phyloP scores from a whole-genome alignment of 2,113 vertebrate species.

The Fregata magnificens region DNA sequence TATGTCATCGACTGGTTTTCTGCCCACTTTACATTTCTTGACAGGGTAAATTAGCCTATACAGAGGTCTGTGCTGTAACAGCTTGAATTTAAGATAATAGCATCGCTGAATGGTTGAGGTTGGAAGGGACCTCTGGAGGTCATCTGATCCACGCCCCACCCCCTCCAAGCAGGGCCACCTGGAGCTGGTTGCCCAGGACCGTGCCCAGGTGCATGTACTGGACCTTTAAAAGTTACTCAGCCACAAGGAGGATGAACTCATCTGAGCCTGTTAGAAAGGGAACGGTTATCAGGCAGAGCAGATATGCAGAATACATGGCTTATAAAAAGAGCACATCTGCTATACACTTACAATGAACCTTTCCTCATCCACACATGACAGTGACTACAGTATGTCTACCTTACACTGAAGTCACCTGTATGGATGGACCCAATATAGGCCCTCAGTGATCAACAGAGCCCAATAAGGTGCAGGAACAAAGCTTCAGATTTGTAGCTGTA shows the following conservation, averaged over 20 bases:
- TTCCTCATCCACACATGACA: neutral
- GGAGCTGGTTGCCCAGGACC: neutral
- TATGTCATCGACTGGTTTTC: neutral
- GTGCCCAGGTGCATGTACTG: neutral
- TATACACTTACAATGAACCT: neutral
- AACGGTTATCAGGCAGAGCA: neutral
- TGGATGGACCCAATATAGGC: neutral
- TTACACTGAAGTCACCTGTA: neutral
- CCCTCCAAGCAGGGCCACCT: neutral
- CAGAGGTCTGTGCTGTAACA: neutral
- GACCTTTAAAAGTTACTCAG: neutral
- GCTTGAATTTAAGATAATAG: neutral
- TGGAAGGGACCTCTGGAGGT: neutral
- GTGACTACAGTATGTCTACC: neutral
- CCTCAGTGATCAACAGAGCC: neutral
- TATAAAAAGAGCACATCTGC: neutral
- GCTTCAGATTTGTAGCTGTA: neutral
- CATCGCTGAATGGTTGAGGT: neutral
- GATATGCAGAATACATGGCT: neutral
- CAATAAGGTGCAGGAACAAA: neutral
- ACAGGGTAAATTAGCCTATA: neutral
- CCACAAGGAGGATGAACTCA: neutral
- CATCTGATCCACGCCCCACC: neutral
- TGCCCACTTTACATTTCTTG: neutral
- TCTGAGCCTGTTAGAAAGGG: neutral